Percentiles rank a stretch among this genome's conserved stretches.
Conservation (phyloP, 2,888 invertebrate genomes). For the Pachydiplax longipennis region DNA sequence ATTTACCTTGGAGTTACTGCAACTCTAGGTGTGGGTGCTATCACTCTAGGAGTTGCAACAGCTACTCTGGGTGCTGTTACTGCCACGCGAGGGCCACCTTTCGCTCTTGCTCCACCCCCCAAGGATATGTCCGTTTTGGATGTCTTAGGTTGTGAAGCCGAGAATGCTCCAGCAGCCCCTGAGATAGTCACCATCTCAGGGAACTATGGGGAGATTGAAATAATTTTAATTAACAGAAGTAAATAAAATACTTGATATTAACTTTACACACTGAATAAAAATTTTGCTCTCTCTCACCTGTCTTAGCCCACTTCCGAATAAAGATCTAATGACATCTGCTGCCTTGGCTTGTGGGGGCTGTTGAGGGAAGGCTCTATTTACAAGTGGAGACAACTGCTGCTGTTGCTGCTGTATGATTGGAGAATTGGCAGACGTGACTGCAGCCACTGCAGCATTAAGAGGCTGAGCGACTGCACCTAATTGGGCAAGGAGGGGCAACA, state of each 20-base stretch:
- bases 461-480: conserved; percentile 19
- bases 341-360: conserved; percentile 28
- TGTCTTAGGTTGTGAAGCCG: not conserved
- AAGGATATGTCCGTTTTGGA: not conserved
- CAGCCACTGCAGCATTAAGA: conserved; percentile 45
- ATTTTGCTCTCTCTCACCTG: not conserved
- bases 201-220: not conserved
- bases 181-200: not conserved
- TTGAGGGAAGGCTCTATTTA: conserved; percentile 22
- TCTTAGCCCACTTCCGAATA: conserved; percentile 15
- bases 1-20: conserved; percentile 24
- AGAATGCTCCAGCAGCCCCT: conserved; percentile 10
- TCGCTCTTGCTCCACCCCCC: not conserved
- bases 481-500: conserved; percentile 17
- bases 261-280: not conserved
- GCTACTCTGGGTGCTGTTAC: conserved; percentile 13
- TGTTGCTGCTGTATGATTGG: conserved; percentile 21
- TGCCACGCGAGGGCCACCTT: conserved; percentile 13
- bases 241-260: not conserved
- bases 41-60: conserved; percentile 9
- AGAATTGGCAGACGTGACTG: conserved; percentile 49
- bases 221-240: too few species aligned
- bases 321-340: conserved; percentile 18
- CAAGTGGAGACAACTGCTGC: conserved; percentile 15
- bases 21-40: conserved; percentile 41